These are phyloP conservation scores for Danaus melanippus DNA, from an alignment of 1,140 invertebrate species.

Conservation along the genomic window DNA sequence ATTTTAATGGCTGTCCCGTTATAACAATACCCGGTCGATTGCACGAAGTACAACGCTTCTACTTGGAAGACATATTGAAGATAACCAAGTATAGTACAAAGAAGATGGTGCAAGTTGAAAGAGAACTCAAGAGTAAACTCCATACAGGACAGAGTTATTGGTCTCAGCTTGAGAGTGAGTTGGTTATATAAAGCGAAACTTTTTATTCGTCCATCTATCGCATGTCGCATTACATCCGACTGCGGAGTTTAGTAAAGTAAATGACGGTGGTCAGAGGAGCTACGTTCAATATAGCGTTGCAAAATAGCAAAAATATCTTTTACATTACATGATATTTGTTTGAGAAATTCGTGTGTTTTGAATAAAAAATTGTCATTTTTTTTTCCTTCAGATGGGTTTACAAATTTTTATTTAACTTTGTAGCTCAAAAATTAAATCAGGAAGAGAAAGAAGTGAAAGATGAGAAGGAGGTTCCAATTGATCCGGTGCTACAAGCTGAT, in stretches of 20 bases:
- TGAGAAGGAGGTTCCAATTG: slow-evolving; percentile 40
- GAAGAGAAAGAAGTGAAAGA: slow-evolving; percentile 63
- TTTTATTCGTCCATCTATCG: background rate
- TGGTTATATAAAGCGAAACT: background rate
- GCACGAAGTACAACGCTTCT: slow-evolving; percentile 85
- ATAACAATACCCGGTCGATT: slow-evolving; percentile 86
- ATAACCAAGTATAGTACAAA: slow-evolving; percentile 80
- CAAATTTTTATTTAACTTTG: background rate
- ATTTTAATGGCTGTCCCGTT: slow-evolving; percentile 85
- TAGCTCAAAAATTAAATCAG: slow-evolving; percentile 36
- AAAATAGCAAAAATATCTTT: no score
- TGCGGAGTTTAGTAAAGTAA: background rate
- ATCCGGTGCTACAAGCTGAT: slow-evolving; percentile 55
- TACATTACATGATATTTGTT: no score
- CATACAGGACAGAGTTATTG: slow-evolving; percentile 47
- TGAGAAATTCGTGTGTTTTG: no score
- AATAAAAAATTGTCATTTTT: background rate
- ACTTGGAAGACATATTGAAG: slow-evolving; percentile 87
- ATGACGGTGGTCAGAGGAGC: no score
- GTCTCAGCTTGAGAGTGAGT: slow-evolving; percentile 50
- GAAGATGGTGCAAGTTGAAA: slow-evolving; percentile 74
- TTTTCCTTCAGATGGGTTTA: slow-evolving; percentile 1
- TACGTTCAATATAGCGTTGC: no score
- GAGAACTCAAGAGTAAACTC: slow-evolving; percentile 40
- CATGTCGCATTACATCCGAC: background rate